Base-by-base conservation (phyloP, 2,797 vertebrate genomes). In the Pipistrellus pygmaeus region DNA sequence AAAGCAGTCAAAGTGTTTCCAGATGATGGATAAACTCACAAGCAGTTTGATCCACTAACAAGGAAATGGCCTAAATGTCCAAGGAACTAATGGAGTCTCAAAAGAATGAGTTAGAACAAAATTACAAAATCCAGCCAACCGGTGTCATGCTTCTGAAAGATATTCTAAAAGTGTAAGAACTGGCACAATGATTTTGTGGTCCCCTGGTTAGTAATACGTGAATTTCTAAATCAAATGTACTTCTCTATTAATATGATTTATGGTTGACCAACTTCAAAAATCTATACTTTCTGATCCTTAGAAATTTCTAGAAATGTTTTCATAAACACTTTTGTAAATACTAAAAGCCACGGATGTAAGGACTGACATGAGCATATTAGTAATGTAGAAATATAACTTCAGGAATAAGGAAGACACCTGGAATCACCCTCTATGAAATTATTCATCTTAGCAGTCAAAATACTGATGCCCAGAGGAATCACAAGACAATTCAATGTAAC, bases 151-250 rank as follows among this genome's bases (percentile, higher is more conserved):
- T 72, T 87, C 15, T 91, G 89, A 87, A 73, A 69, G 0, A 2
- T 1, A 1, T 8, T 11, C 73, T 91, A 13, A 78, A 60, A 82
- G 18, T 18, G 1, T 53, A 35, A 89, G 35, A 77, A 77, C 2
- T 38, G 68, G 5, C 21, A 53, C 27, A 14, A 13, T 21, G 66
- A 35, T 25, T 23, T 30, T 41, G 18, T 38, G 23, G 35, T 41
- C 20, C 27, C n/a, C 85, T 41, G 30, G 51, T 81, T 0, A 0
- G 90, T 83, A 77, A 93, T 11, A 81, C 27, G 1, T 9, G 51
- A n/a, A 93, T 60, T 60, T 96, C 78, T 89, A 94, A 93, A 51
- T 46, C 90, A 14, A 68, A 72, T 35, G 51, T n/a, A 94, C 95
- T 35, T 25, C 1, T 27, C 55, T 95, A 60, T 69, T 75, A 76